Base-by-base conservation (phyloP, 1,140 invertebrate species). In the Formica selysi region DNA sequence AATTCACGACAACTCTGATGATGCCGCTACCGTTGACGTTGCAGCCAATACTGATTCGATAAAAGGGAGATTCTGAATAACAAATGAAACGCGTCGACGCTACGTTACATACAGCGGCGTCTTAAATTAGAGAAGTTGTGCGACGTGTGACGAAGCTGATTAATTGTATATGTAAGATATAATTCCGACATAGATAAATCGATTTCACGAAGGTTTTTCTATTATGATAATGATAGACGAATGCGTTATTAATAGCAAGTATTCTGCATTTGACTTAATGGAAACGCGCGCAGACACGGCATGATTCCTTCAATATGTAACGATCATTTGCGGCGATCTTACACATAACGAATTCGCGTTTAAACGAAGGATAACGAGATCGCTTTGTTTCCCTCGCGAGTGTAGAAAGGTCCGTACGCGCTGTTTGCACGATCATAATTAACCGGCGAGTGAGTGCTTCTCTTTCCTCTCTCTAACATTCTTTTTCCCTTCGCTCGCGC, bases 361-460 rank as follows among this genome's bases (percentile, higher is more conserved):
- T 73, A 73, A 83, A 62, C 73, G 38, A 26, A 44, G 19, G n/a
- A 61, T 83, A 83, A 83, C 68, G 54, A 83, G 79, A 74, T 38
- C 26, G 51, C 59, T 41, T 59, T 51, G 4, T 51, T 36, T 32
- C 68, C 26, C 16, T n/a, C 11, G 19, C n/a, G 38, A 74, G 38
- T 61, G 38, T 48, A 61, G 41, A 71, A 81, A 74, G 68, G 16
- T 74, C 68, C 68, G 38, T 73, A 81, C 51, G 7, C 32, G 68
- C 67, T 81, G 76, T 81, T 86, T 81, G 64, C 70, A 80, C 16
- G 36, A 70, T 62, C 41, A 54, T 67, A 80, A 80, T 86, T 86
- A 86, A 85, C 76, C 44, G 59, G 13, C 13, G 62, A 61, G 73
- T n/a, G 59, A n/a, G 29, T 11, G 4, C 61, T 29, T 29, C 36